Evolutionary conservation across 2,888 invertebrate species (phyloP).

Genomic region (Zonitis immaculata): DNA sequence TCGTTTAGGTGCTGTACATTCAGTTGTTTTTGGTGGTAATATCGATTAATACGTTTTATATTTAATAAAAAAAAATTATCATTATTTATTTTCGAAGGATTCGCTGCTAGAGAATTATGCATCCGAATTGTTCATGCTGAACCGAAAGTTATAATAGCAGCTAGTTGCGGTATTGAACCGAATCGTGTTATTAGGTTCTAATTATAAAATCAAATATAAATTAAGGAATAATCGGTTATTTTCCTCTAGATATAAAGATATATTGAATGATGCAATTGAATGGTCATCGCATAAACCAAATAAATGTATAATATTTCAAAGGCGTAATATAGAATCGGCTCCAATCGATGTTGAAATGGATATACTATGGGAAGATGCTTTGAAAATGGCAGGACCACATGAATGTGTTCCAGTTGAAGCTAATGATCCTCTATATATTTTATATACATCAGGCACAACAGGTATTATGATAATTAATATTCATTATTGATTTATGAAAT

Average conservation of each 20-base stretch:
- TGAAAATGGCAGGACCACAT: constrained; percentile 61
- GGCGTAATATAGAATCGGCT: constrained; percentile 63
- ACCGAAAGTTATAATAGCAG: constrained; percentile 83
- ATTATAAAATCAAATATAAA: neutral
- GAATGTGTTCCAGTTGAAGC: constrained; percentile 83
- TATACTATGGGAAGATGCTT: constrained; percentile 71
- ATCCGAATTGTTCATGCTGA: constrained; percentile 82
- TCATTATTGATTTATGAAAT: neutral
- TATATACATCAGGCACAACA: constrained; percentile 90
- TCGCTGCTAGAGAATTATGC: constrained; percentile 83
- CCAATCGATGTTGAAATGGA: constrained; percentile 63
- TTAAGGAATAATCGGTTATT: neutral
- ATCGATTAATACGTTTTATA: no score
- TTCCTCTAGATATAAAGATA: constrained; percentile 71
- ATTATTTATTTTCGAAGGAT: no score
- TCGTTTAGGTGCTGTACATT: constrained; percentile 87
- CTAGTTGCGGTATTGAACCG: constrained; percentile 89
- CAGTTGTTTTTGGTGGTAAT: constrained; percentile 87
- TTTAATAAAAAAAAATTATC: no score
- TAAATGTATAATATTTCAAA: constrained; percentile 79
- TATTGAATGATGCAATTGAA: constrained; percentile 75
- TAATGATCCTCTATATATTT: constrained; percentile 83
- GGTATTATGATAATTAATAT: constrained; percentile 47
- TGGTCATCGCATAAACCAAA: constrained; percentile 67
- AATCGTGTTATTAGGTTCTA: constrained; percentile 69